Evolutionary conservation across 1,140 invertebrate species (phyloP).

Genomic region (Scaptomyza hsui): DNA sequence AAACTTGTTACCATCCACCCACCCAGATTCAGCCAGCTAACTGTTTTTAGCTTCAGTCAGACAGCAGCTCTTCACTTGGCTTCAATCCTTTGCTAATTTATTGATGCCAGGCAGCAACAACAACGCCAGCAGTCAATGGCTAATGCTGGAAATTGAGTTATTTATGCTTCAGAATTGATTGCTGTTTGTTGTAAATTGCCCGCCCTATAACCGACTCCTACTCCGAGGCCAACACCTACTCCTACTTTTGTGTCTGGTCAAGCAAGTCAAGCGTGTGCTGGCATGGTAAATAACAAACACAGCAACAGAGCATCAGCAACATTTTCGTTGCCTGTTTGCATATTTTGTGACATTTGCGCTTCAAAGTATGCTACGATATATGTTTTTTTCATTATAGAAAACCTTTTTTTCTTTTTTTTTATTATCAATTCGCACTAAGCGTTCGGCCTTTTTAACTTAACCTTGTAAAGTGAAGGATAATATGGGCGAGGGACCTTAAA

Average conservation of each 20-base stretch:
- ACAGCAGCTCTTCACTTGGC: constrained; percentile 35
- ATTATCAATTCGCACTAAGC: no score
- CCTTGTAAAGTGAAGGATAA: no score
- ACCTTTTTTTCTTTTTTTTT: no score
- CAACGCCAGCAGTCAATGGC: constrained; percentile 1
- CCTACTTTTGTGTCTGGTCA: constrained; percentile 15
- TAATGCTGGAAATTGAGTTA: constrained; percentile 69
- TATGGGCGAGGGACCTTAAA: no score
- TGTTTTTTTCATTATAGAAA: neutral
- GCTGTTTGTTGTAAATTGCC: constrained; percentile 74
- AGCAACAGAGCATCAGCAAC: neutral
- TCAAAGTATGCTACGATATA: neutral
- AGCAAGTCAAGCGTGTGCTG: constrained; percentile 56
- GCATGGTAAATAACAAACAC: constrained; percentile 24
- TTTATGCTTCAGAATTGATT: constrained; percentile 77
- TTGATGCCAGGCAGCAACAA: constrained; percentile 48
- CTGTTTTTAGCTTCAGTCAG: constrained; percentile 21
- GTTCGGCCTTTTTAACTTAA: no score
- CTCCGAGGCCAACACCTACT: no score
- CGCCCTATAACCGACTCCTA: neutral
- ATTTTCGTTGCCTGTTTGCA: neutral
- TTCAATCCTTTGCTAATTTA: constrained; percentile 52
- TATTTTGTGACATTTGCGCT: neutral
- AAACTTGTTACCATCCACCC: neutral
- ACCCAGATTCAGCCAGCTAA: neutral